Base-by-base conservation (phyloP, 2,888 invertebrate species). In the Tricholauxania praeusta region DNA sequence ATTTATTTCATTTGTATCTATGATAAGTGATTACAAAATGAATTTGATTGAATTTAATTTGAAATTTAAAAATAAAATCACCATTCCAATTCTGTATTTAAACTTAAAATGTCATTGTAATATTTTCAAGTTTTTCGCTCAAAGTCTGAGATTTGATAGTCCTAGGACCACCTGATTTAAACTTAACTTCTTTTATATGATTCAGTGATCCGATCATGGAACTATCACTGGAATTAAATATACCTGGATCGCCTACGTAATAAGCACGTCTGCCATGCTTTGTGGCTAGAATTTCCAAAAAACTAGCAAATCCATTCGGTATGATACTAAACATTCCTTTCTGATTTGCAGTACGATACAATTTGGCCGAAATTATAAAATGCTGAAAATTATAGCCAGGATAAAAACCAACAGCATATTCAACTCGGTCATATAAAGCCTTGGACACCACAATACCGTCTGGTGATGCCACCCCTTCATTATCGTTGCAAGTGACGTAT, bases 361-460 rank as follows among this genome's bases (percentile, higher is more conserved):
- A 12, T 53, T 57, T 55, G 2, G 67, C 67, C 39, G 47, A 12
- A 10, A 67, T 22, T 22, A 67, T 67, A 67, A 57, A 67, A 57
- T 67, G 67, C 14, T 67, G 67, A 67, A 55, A 67, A 1, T 47
- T 57, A 47, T 67, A 55, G 3, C 67, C 67, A 2, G 67, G 17
- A 67, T 67, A 67, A 12, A 67, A 67, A n/a, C 57, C 67, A 17
- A 67, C 67, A 2, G 55, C 67, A 32, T 67, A 67, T 32, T 67
- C 67, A 19, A 39, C 57, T 57, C 28, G 28, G 4, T 28, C 28
- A 28, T 28, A 28, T 28, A 28, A 28, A 4, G 28, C 2, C 4
- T 28, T 28, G 28, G 28, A 28, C 4, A 28, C 28, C 28, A 28
- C 28, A 28, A 28, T 28, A 3, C 28, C 28, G 4, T 28, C 28